These are phyloP conservation scores for Phania funesta DNA, from an alignment of 2,888 invertebrate genomes.

Conservation along the genomic window DNA sequence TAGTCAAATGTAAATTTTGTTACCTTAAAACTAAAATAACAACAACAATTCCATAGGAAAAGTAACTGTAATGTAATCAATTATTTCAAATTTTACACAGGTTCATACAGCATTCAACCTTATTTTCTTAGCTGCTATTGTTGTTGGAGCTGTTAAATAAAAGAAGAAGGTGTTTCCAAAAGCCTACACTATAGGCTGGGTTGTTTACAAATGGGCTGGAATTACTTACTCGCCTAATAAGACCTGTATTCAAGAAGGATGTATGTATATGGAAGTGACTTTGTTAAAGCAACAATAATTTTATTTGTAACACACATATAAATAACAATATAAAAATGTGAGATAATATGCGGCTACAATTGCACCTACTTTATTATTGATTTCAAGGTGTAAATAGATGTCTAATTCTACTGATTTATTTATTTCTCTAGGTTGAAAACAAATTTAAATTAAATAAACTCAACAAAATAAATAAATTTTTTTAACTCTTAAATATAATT, in stretches of 20 bases:
- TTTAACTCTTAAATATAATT: too few relatives aligned
- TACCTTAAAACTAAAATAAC: constrained; percentile 6
- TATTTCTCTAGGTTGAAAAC: too few relatives aligned
- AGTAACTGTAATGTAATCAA: constrained; percentile 68
- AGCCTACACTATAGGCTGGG: constrained; percentile 55
- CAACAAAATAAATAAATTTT: too few relatives aligned
- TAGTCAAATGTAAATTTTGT: constrained; percentile 34
- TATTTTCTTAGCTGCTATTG: constrained; percentile 31
- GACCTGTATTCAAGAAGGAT: constrained; percentile 17
- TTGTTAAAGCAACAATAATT: too few relatives aligned
- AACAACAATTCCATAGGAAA: constrained; percentile 39
- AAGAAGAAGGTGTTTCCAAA: constrained; percentile 55
- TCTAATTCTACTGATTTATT: too few relatives aligned
- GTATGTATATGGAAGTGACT: neutral
- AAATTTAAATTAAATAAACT: too few relatives aligned
- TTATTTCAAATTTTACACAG: constrained; percentile 48
- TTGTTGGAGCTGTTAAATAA: constrained; percentile 24
- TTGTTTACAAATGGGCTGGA: constrained; percentile 55
- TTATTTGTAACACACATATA: too few relatives aligned
- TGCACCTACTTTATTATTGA: too few relatives aligned
- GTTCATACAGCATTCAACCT: constrained; percentile 59
- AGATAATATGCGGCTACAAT: too few relatives aligned
- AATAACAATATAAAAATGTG: too few relatives aligned
- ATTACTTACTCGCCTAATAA: constrained; percentile 24
- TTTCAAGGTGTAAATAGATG: too few relatives aligned